Evolutionary conservation across 2,797 vertebrate species (phyloP).

Genomic region (Pseudochirops cupreus): DNA sequence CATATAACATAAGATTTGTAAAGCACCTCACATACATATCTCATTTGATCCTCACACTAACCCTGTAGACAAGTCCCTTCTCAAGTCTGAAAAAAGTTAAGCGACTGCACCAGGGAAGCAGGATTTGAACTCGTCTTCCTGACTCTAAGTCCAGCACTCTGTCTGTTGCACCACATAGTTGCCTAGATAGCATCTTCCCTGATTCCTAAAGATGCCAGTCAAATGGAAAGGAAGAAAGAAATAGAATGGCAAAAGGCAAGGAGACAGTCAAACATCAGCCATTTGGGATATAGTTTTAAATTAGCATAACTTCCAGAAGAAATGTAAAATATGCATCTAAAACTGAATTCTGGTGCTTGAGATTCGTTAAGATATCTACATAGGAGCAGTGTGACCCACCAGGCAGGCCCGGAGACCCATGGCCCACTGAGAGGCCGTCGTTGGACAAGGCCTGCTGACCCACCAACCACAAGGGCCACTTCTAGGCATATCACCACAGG

Average conservation of each 20-base stretch:
- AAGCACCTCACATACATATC: neutral
- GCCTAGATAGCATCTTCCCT: neutral
- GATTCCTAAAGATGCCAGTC: slow-evolving; percentile 35
- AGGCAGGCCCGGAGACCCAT: too few species aligned
- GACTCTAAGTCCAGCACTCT: neutral
- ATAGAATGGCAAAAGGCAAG: neutral
- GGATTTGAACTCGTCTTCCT: neutral
- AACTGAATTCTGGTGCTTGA: slow-evolving; percentile 44
- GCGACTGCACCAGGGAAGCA: neutral
- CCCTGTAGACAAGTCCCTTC: neutral
- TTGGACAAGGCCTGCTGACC: too few species aligned
- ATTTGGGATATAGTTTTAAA: slow-evolving; percentile 55
- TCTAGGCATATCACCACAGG: too few species aligned
- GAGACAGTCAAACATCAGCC: slow-evolving; percentile 24
- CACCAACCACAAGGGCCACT: too few species aligned
- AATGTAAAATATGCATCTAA: slow-evolving; percentile 45
- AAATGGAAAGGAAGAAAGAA: slow-evolving; percentile 47
- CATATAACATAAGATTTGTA: neutral
- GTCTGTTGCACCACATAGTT: neutral
- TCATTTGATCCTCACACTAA: neutral
- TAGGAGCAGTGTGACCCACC: too few species aligned
- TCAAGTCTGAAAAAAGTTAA: neutral
- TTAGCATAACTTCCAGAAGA: slow-evolving; percentile 60
- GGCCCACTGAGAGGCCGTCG: too few species aligned
- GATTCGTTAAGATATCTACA: slow-evolving; percentile 50